Evolutionary conservation across 2,113 vertebrate genomes (phyloP), one percentile per base, ranked within the genome.

Genomic region (Zootoca vivipara): DNA sequence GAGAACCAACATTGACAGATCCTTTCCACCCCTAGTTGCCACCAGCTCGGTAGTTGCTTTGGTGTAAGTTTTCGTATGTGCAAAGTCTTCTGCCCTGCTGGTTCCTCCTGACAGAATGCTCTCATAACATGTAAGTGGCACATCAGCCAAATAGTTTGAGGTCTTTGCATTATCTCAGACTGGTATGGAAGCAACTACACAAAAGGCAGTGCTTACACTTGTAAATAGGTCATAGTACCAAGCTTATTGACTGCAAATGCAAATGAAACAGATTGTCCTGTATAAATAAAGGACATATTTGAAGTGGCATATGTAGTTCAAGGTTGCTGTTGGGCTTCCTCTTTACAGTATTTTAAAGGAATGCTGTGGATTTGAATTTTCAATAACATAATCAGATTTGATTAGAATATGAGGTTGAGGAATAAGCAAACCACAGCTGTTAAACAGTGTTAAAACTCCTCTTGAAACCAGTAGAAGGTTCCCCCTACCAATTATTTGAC

Each of bases 401-500:
- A 78, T 80, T 85, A 82, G 85, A 89, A 88, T 91, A 88, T 92
- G 87, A 82, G 90, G 40, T 18, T 91, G 86, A 85, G 90, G 85
- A 24, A 91, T 79, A 90, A 89, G 86, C 87, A 92, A 93, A 92
- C 93, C 91, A 92, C 91, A 65, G 84, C 91, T 95, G 26, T 87
- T 92, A 92, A 92, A 40, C 5, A 74, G 15, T 91, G 85, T 90
- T 94, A 89, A 94, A 70, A 94, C 88, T 89, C 85, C 85, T 74
- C 89, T 91, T 89, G 94, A 95, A 95, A 93, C 94, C 91, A 95
- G 92, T 89, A 94, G 91, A 93, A 91, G 89, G 72, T 89, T 89
- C 90, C 90, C 91, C 89, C 90, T 90, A 87, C 92, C 94, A 94
- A 91, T 92, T 95, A 93, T 93, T 94, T 94, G 93, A 90, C 0